Percentiles rank a stretch among this genome's conserved stretches.
phyloP scores from a whole-genome alignment of 2,113 vertebrate genomes.

The Rhabdornis inornatus region DNA sequence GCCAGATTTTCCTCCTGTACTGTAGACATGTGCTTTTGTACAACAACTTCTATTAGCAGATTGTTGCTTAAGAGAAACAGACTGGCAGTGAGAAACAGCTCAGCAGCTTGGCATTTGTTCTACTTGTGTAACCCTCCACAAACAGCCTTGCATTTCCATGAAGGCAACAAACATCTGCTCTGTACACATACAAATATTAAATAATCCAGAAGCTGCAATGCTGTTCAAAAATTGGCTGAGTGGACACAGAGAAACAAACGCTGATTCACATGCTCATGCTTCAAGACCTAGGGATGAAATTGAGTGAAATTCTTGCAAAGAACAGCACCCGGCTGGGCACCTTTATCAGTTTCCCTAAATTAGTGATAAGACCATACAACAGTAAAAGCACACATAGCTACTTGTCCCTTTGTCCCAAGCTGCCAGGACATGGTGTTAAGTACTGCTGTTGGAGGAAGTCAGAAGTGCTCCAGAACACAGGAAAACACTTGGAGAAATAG shows the following conservation, averaged over 20 bases:
- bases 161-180: background rate
- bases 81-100: background rate
- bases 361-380: background rate
- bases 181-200: background rate
- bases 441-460: background rate
- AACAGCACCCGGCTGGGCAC: background rate
- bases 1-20: background rate
- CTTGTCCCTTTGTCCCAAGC: background rate
- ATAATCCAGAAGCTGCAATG: background rate
- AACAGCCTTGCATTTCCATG: background rate
- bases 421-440: background rate
- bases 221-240: background rate
- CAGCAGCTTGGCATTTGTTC: background rate
- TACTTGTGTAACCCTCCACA: conserved; percentile 12
- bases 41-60: background rate
- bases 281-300: background rate
- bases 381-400: background rate
- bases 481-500: background rate
- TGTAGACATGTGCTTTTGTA: background rate
- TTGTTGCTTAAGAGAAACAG: conserved; percentile 9
- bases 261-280: background rate
- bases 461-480: background rate
- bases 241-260: background rate
- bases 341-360: background rate
- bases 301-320: background rate